These are phyloP conservation scores for Hylaeus anthracinus DNA, from an alignment of 1,140 invertebrate species.

Conservation along the genomic window DNA sequence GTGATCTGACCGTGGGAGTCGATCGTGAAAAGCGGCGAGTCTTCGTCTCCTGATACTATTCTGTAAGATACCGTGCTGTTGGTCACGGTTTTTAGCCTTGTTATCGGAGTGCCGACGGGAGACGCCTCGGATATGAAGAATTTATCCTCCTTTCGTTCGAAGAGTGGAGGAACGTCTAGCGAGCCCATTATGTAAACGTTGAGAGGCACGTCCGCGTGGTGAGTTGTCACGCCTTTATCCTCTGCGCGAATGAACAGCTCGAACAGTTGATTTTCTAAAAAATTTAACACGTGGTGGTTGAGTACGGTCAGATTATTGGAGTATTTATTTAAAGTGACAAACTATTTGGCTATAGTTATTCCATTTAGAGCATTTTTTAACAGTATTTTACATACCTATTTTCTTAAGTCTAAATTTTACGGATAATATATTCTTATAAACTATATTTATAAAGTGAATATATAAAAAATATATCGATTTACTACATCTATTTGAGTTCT, in stretches of 20 bases:
- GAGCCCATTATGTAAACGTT: slow-evolving; percentile 88
- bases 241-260: slow-evolving; percentile 94
- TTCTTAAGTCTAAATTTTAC: neutral
- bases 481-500: too few species aligned
- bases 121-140: slow-evolving; percentile 92
- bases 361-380: neutral
- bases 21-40: slow-evolving; percentile 86
- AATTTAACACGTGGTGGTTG: neutral
- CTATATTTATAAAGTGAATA: too few species aligned
- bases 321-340: too few species aligned
- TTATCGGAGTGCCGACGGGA: slow-evolving; percentile 84
- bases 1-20: slow-evolving; percentile 88
- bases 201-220: slow-evolving; percentile 90
- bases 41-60: slow-evolving; percentile 85
- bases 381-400: neutral
- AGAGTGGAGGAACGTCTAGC: slow-evolving; percentile 86
- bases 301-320: too few species aligned
- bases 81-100: slow-evolving; percentile 83
- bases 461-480: too few species aligned
- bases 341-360: too few species aligned
- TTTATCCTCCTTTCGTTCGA: slow-evolving; percentile 87
- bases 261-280: slow-evolving; percentile 89
- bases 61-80: slow-evolving; percentile 84
- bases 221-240: slow-evolving; percentile 87
- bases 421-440: too few species aligned